Evolutionary conservation across 2,797 vertebrate genomes (phyloP).

Genomic region (Gymnothorax reevesii): DNA sequence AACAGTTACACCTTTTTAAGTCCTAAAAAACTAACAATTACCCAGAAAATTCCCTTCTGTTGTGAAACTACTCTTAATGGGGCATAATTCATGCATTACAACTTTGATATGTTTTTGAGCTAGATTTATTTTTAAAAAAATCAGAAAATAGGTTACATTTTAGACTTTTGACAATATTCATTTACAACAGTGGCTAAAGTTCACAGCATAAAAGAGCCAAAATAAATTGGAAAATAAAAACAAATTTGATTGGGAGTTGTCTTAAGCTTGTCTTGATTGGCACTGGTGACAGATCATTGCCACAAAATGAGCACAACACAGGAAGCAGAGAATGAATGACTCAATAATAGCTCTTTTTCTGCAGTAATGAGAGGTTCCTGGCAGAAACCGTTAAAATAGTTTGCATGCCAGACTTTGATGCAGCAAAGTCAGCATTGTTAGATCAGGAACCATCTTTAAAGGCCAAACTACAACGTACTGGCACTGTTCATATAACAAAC

Average conservation of each 20-base stretch:
- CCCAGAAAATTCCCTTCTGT: too few relatives aligned
- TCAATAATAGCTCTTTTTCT: not conserved
- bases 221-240: not conserved
- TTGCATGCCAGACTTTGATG: not conserved
- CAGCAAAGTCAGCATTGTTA: slow-evolving; percentile 4
- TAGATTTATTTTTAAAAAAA: too few relatives aligned
- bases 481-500: not conserved
- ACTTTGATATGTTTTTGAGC: too few relatives aligned
- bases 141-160: not conserved
- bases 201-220: too few relatives aligned
- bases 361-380: not conserved
- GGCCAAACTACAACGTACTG: not conserved
- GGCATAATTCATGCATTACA: too few relatives aligned
- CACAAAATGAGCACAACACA: not conserved
- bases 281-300: not conserved
- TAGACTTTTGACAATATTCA: not conserved
- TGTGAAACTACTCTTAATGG: too few relatives aligned
- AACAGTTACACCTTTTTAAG: too few relatives aligned
- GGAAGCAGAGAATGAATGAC: not conserved
- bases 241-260: not conserved
- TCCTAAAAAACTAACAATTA: too few relatives aligned
- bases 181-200: too few relatives aligned
- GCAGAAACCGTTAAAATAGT: slow-evolving; percentile 2
- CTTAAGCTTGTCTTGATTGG: not conserved
- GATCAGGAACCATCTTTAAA: not conserved